Conservation (phyloP, 1,140 invertebrate genomes). For the Colletes gigas region DNA sequence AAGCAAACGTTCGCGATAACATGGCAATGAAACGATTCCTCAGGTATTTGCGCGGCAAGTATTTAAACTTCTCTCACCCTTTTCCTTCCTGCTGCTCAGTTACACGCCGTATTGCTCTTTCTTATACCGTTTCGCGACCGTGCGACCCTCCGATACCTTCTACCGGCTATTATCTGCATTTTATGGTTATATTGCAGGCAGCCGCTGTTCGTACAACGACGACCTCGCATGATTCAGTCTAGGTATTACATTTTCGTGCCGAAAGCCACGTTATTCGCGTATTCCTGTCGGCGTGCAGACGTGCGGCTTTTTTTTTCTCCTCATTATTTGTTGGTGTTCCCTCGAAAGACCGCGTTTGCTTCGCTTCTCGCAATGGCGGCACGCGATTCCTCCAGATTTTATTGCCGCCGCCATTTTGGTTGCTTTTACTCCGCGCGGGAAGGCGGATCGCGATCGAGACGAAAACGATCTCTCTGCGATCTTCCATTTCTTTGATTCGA, state of each 20-base stretch:
- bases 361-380: constrained; percentile 38
- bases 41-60: neutral
- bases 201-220: constrained; percentile 71
- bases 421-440: neutral
- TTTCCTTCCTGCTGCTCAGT: neutral
- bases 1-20: neutral
- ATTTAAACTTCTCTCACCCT: constrained; percentile 4
- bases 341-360: constrained; percentile 13
- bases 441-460: neutral
- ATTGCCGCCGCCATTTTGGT: constrained; percentile 60
- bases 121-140: constrained; percentile 39
- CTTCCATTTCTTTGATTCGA: too few relatives aligned
- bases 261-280: constrained; percentile 12
- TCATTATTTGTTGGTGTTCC: constrained; percentile 17
- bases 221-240: constrained; percentile 63
- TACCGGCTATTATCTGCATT: constrained; percentile 77
- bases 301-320: constrained; percentile 23
- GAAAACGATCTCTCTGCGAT: neutral
- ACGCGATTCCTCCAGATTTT: constrained; percentile 69
- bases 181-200: constrained; percentile 79
- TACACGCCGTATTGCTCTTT: constrained; percentile 10
- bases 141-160: constrained; percentile 70
- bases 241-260: constrained; percentile 73
- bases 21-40: neutral
- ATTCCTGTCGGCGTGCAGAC: neutral